These are phyloP conservation scores for Polyommatus icarus DNA, from an alignment of 2,888 invertebrate species.

Conservation along the genomic window DNA sequence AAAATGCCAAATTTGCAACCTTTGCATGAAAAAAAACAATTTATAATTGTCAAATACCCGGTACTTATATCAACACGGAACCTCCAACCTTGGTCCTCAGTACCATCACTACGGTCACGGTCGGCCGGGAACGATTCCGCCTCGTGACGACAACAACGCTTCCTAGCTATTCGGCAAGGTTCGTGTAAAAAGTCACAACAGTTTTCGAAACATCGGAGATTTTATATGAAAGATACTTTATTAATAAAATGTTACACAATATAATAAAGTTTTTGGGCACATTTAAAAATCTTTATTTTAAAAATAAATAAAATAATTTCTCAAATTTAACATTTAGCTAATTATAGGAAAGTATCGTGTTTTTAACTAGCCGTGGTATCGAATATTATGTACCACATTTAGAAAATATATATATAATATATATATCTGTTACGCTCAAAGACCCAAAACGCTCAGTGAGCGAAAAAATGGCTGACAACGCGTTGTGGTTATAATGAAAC, in stretches of 20 bases:
- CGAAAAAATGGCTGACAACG: too few species aligned
- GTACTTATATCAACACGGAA: conserved; percentile 3
- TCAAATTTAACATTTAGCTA: too few species aligned
- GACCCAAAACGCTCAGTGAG: too few species aligned
- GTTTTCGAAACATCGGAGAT: not conserved
- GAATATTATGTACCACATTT: too few species aligned
- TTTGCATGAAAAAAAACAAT: not conserved
- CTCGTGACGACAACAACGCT: conserved; percentile 54
- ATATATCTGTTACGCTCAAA: too few species aligned
- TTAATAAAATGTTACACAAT: too few species aligned
- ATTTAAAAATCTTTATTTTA: not conserved
- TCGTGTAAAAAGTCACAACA: conserved; percentile 6
- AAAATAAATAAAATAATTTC: too few species aligned
- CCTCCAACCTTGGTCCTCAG: conserved; percentile 13
- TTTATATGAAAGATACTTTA: too few species aligned
- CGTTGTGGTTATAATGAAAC: too few species aligned
- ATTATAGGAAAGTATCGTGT: too few species aligned
- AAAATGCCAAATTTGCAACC: not conserved
- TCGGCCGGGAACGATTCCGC: conserved; percentile 55
- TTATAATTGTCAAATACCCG: conserved; percentile 6
- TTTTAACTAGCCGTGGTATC: too few species aligned
- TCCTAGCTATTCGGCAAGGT: conserved; percentile 49
- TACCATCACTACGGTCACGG: conserved; percentile 42
- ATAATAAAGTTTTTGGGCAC: not conserved
- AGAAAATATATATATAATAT: too few species aligned